These are phyloP conservation scores for Cosmia trapezina DNA, from an alignment of 2,888 invertebrate species.

Conservation along the genomic window DNA sequence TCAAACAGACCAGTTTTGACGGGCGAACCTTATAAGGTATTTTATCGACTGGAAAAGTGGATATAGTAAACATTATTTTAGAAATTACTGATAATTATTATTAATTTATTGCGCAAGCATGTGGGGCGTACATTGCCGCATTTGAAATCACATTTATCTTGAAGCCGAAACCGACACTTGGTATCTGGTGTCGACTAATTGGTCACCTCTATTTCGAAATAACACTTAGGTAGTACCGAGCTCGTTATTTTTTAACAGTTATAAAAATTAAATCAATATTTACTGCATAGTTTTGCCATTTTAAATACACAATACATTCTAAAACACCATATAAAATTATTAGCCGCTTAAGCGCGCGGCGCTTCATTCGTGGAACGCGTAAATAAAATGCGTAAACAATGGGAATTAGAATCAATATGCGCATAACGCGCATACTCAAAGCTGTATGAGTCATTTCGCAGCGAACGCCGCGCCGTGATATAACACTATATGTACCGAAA, in stretches of 20 bases:
- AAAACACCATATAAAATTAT: slow-evolving; percentile 40
- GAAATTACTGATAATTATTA: slow-evolving; percentile 48
- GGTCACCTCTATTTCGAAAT: slow-evolving; percentile 28
- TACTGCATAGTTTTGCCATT: not conserved
- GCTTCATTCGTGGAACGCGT: slow-evolving; percentile 61
- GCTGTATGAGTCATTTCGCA: slow-evolving; percentile 62
- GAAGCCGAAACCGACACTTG: slow-evolving; percentile 19
- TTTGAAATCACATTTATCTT: slow-evolving; percentile 21
- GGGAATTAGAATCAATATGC: slow-evolving; percentile 69
- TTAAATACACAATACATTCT: slow-evolving; percentile 32
- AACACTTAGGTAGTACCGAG: not conserved
- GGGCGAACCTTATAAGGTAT: slow-evolving; percentile 42
- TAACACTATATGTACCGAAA: slow-evolving; percentile 32
- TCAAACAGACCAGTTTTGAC: slow-evolving; percentile 44
- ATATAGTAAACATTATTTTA: slow-evolving; percentile 27
- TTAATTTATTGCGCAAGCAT: slow-evolving; percentile 41
- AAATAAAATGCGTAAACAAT: slow-evolving; percentile 72
- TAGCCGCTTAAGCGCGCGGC: slow-evolving; percentile 30
- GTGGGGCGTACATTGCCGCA: slow-evolving; percentile 11
- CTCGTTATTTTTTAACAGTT: not conserved
- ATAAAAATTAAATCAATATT: not conserved
- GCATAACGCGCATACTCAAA: slow-evolving; percentile 61
- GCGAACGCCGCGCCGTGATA: slow-evolving; percentile 24
- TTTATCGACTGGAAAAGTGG: slow-evolving; percentile 42
- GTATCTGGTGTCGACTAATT: slow-evolving; percentile 7